phyloP scores from a whole-genome alignment of 1,140 invertebrate genomes.

The Brachionus asplanchnoidis region DNA sequence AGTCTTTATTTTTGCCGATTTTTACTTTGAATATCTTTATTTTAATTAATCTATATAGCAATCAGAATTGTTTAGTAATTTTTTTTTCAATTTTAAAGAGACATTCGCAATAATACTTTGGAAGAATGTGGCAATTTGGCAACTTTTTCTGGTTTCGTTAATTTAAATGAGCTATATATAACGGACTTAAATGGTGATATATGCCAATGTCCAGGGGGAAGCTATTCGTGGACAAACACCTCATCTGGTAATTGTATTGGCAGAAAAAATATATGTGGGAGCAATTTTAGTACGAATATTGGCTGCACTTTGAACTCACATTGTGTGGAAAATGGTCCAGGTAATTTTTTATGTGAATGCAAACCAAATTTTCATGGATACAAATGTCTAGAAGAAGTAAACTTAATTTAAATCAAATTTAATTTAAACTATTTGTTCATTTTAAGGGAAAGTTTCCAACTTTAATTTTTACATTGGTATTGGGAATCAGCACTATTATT shows the following conservation, averaged over 20 bases:
- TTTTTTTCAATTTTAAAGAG: not conserved
- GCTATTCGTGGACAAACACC: not conserved
- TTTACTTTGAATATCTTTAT: too few species aligned
- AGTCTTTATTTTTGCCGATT: too few species aligned
- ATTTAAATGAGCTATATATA: not conserved
- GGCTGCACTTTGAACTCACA: not conserved
- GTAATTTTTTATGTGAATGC: constrained; percentile 11
- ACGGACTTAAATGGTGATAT: not conserved
- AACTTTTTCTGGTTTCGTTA: not conserved
- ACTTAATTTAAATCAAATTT: not conserved
- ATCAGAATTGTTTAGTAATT: not conserved
- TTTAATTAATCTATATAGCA: not conserved
- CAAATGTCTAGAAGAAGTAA: constrained; percentile 19
- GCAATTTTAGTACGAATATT: not conserved
- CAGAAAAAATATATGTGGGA: not conserved
- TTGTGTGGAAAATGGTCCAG: constrained; percentile 33
- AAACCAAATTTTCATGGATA: constrained; percentile 28
- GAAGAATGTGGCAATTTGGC: constrained; percentile 20
- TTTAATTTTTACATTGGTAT: not conserved
- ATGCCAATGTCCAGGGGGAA: not conserved
- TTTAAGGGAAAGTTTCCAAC: constrained; percentile 2
- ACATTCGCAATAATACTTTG: not conserved
- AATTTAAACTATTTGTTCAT: not conserved
- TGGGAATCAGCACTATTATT: not conserved
- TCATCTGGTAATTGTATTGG: not conserved